Percentiles rank a stretch among this genome's conserved stretches.
Conservation (phyloP, 2,113 vertebrate species). For the Motacilla alba region DNA sequence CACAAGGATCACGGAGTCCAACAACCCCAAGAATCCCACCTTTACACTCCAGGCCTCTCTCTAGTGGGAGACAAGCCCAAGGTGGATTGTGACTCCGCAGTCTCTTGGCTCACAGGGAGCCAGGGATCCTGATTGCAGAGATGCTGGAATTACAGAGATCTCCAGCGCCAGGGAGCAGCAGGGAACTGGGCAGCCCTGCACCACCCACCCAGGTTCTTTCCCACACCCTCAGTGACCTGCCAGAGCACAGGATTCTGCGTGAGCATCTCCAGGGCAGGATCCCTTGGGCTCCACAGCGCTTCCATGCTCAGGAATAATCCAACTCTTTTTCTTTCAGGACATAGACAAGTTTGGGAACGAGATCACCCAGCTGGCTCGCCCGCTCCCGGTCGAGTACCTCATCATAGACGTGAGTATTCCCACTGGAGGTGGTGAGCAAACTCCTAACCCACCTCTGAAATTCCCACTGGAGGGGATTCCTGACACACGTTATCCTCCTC, state of each 20-base stretch:
- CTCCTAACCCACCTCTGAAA: neutral
- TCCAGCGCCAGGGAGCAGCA: neutral
- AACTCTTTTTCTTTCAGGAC: slow-evolving; percentile 77
- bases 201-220: neutral
- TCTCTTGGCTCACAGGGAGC: neutral
- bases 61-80: no score
- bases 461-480: neutral
- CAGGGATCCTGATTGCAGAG: neutral
- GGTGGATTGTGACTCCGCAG: rapidly evolving
- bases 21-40: neutral
- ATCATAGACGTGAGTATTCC: slow-evolving; percentile 92
- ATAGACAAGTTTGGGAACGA: slow-evolving; percentile 99
- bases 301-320: neutral
- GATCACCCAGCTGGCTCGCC: slow-evolving; percentile 94
- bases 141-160: neutral
- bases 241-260: neutral
- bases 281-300: neutral
- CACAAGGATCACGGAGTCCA: no score
- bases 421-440: neutral
- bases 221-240: neutral
- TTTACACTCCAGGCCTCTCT: neutral
- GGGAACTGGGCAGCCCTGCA: neutral
- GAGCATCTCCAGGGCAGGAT: neutral
- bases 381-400: slow-evolving; percentile 95
- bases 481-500: neutral